phyloP scores from a whole-genome alignment of 2,888 invertebrate species.

The Epinotia ramella region DNA sequence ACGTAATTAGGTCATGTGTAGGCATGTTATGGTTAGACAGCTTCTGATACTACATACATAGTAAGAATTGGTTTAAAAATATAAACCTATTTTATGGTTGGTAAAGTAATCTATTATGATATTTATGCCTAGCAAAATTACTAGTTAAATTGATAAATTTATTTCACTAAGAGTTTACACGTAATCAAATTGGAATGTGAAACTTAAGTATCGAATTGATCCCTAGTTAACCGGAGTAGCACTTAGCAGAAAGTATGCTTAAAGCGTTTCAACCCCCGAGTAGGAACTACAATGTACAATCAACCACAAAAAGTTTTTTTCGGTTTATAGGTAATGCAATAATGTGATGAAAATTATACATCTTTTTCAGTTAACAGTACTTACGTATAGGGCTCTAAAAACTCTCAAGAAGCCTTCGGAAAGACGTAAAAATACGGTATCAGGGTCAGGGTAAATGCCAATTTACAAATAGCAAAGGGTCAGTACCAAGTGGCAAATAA shows the following conservation, averaged over 20 bases:
- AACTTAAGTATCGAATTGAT: too few relatives aligned
- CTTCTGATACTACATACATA: not conserved
- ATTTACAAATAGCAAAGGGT: constrained; percentile 20
- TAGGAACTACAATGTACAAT: too few relatives aligned
- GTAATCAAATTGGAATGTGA: too few relatives aligned
- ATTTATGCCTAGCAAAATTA: too few relatives aligned
- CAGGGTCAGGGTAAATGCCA: not conserved
- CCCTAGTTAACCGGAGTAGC: too few relatives aligned
- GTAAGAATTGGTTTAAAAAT: not conserved
- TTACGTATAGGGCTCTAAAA: not conserved
- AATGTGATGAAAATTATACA: not conserved
- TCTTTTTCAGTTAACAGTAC: too few relatives aligned
- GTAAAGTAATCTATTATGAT: not conserved
- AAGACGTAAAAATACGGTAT: not conserved
- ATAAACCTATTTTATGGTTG: not conserved
- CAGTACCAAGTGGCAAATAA: constrained; percentile 25
- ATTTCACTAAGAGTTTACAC: not conserved
- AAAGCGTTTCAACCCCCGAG: too few relatives aligned
- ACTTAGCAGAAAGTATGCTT: too few relatives aligned
- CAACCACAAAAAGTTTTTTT: too few relatives aligned
- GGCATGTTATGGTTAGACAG: not conserved
- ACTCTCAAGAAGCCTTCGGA: not conserved
- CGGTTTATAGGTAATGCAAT: not conserved
- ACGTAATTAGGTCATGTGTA: constrained; percentile 6
- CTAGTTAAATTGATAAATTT: not conserved